Evolutionary conservation across 2,113 vertebrate genomes (phyloP), one percentile per base, ranked within the genome.

Genomic region (Sterrhoptilus dennistouni): DNA sequence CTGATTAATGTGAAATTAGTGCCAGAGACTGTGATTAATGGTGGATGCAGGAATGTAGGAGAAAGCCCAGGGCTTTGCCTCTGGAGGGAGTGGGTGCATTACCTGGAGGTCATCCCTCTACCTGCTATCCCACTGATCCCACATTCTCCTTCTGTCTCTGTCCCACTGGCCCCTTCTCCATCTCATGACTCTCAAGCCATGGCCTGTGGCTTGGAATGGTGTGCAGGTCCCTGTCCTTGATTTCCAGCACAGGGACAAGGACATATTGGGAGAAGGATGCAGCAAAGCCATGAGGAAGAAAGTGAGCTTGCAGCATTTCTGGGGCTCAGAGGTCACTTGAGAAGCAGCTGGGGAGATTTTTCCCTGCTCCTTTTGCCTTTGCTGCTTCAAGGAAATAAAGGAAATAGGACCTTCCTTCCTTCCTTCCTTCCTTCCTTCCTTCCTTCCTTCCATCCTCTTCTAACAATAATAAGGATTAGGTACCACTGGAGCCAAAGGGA

Each of bases 351-450:
- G n/a, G 45, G 40, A 76, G 59, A 69, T 50, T 70, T 42, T 82
- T 19, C 19, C n/a, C 35, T 36, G 45, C 12, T 91, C 27, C 33
- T 91, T 85, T 60, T 93, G 61, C 65, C 49, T 93, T 87, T 65
- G 61, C 66, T 33, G 25, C 63, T 85, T 83, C 50, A 87, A 87
- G 38, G 40, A 88, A 93, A 95, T 20, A 57, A 87, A 87, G 38
- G 40, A 88, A 93, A 95, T 20, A 57, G 40, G 52, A 17, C 5
- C 13, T 56, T 14, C 11, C 19, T 23, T 23, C 33, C 19, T 33
- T 19, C 13, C 13, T 44, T 5, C 53, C 19, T 33, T 8, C 20
- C 14, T 13, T 17, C 28, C 36, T 38, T 12, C 38, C 38, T 38
- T 38, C 38, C 38, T 38, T 38, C 38, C 38, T 38, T 11, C 38